Evolutionary conservation across 2,113 vertebrate genomes (phyloP), one percentile per base, ranked within the genome.

Genomic region (Thunnus thynnus): DNA sequence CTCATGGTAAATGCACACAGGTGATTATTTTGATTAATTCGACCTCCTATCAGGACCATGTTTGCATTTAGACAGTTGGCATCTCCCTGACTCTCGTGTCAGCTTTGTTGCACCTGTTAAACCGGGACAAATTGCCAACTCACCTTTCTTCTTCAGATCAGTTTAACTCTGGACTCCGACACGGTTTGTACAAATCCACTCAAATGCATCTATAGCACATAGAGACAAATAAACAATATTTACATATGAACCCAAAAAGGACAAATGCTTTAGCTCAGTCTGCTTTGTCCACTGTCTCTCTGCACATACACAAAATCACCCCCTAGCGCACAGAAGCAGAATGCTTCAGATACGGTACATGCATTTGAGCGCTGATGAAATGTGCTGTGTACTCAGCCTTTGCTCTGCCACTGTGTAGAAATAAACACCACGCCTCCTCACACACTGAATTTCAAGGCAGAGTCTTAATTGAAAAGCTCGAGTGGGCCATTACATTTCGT

Each of bases 381-480:
- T 78, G 51, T 61, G 51, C 47, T 54, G 48, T 74, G 55, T 36
- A 55, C 36, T 85, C 52, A 55, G 72, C 57, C 54, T 85, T 85
- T 85, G 44, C 87, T 74, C 66, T 69, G 66, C 20, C 1, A 11
- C 47, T 54, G 48, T 77, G 72, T 20, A 69, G 75, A 84, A 83
- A 86, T 78, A 85, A 89, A 82, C 79, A 56, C 70, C 36, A 44
- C 27, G 13, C 55, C 55, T 88, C 83, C 81, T 80, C 72, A 79
- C 73, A 55, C 72, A 71, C 41, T 78, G 74, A 63, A 81, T 85
- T 87, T 78, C 72, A 80, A 84, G 85, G 81, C 86, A 61, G 80
- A 17, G 13, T 89, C 75, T 90, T 92, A 85, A 89, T 89, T 89
- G 83, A 86, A 86, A 85, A 80, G 78, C 82, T 84, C 0, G 71